These are phyloP conservation scores for Rhyacophila evoluta DNA, from an alignment of 2,888 invertebrate genomes.

Conservation along the genomic window DNA sequence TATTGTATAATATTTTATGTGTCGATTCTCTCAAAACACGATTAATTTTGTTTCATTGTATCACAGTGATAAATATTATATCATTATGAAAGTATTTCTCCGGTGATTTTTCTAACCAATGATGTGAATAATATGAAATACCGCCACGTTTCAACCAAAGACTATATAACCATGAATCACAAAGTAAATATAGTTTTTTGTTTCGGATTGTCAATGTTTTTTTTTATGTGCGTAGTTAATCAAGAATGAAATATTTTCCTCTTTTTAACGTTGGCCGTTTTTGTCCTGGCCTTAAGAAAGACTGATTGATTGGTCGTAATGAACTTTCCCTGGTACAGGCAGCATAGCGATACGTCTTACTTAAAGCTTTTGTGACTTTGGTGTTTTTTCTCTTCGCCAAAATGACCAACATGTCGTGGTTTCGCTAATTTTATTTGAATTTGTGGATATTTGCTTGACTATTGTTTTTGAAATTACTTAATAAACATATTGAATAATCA, in stretches of 20 bases:
- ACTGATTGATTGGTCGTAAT: neutral
- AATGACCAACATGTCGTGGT: neutral
- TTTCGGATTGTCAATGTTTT: neutral
- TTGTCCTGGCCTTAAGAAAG: neutral
- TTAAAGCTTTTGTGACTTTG: neutral
- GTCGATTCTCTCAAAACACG: too few relatives aligned
- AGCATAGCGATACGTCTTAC: neutral
- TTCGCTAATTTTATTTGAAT: too few relatives aligned
- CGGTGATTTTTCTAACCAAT: too few relatives aligned
- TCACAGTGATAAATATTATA: too few relatives aligned
- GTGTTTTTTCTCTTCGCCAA: neutral
- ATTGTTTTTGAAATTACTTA: too few relatives aligned
- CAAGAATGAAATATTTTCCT: neutral
- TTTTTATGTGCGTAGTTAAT: neutral
- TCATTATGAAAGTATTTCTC: too few relatives aligned
- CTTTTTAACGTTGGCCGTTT: neutral
- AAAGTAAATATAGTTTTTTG: neutral
- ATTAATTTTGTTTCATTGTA: too few relatives aligned
- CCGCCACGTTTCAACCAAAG: neutral
- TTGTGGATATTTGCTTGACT: too few relatives aligned
- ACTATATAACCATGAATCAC: neutral
- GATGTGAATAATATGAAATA: too few relatives aligned
- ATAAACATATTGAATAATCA: too few relatives aligned
- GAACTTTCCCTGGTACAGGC: neutral
- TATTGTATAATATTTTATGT: too few relatives aligned